These are phyloP conservation scores for Varanus salvator DNA, from an alignment of 2,113 vertebrate genomes.

Conservation along the genomic window DNA sequence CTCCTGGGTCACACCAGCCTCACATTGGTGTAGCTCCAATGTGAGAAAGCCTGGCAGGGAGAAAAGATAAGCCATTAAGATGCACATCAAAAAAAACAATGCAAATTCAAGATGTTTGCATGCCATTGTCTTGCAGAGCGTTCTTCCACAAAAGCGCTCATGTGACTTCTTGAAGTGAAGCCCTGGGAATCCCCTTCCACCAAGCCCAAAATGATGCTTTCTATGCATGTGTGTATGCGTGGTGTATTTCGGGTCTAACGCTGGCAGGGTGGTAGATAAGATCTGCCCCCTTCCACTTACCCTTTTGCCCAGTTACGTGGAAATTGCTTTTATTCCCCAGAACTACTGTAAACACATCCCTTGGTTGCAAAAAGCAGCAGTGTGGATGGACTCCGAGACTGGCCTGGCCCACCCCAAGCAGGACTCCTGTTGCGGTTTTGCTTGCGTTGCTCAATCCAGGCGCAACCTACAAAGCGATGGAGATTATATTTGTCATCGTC, in stretches of 20 bases:
- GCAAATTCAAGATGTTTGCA: conserved; percentile 24
- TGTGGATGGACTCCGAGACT: not conserved
- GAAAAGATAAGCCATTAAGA: not conserved
- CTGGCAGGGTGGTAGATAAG: too few species aligned
- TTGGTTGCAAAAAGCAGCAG: too few species aligned
- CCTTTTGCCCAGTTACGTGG: not conserved
- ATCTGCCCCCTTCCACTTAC: too few species aligned
- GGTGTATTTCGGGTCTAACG: not conserved
- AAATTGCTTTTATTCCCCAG: not conserved
- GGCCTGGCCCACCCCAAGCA: not conserved
- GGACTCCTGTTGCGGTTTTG: not conserved
- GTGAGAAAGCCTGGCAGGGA: conserved; percentile 56
- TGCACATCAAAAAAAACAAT: conserved; percentile 44
- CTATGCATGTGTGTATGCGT: not conserved
- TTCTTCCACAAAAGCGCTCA: too few species aligned
- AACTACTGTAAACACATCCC: not conserved
- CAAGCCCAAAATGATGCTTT: not conserved
- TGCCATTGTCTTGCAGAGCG: too few species aligned
- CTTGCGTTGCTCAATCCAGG: not conserved
- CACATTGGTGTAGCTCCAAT: conserved; percentile 48
- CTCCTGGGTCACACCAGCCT: conserved; percentile 53
- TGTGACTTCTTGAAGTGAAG: not conserved
- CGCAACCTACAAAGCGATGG: not conserved
- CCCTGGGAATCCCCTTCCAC: not conserved
- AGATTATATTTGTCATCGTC: too few species aligned